Evolutionary conservation across 2,113 vertebrate genomes (phyloP), one percentile per base, ranked within the genome.

Genomic region (Cyprinodon variegatus): DNA sequence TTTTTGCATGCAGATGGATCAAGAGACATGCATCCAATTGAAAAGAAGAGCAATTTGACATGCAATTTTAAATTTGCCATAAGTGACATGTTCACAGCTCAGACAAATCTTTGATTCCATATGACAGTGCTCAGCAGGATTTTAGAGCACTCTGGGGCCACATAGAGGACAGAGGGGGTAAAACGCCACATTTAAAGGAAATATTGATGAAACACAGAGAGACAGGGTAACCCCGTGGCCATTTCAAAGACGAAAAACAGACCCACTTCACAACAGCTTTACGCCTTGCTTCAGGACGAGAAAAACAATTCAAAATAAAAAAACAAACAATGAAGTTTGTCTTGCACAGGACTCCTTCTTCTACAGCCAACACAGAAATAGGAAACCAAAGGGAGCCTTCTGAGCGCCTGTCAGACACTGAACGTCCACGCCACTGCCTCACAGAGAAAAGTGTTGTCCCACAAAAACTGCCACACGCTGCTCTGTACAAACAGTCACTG

Each of bases 221-320:
- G 76, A 89, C 88, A 50, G n/a, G 70, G 79, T 68, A 81, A 81
- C 73, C 61, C 20, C 72, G 83, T 79, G 86, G 84, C n/a, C 17
- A 84, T 79, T 84, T 89, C 73, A 53, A 79, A 88, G 83, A 93
- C 88, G 65, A 74, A 77, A 83, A 86, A 78, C 86, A 86, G 86
- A 88, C 77, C 85, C 88, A 87, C 85, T 83, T 71, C 83, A 89
- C 82, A 66, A 83, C 82, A 86, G 76, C 75, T 68, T 83, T 76
- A 77, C 77, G 81, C 77, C 74, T 88, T 70, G 74, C 79, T 80
- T 74, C 61, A 41, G 69, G 68, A 86, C 37, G 20, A 50, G 10
- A n/a, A 38, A 62, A 65, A 74, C 13, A 22, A 70, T 82, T 62
- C 43, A 36, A 63, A 71, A n/a, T 36, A 38, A 65, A 22, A 22